phyloP scores from a whole-genome alignment of 2,113 vertebrate species.

The Megaceryle torquata region DNA sequence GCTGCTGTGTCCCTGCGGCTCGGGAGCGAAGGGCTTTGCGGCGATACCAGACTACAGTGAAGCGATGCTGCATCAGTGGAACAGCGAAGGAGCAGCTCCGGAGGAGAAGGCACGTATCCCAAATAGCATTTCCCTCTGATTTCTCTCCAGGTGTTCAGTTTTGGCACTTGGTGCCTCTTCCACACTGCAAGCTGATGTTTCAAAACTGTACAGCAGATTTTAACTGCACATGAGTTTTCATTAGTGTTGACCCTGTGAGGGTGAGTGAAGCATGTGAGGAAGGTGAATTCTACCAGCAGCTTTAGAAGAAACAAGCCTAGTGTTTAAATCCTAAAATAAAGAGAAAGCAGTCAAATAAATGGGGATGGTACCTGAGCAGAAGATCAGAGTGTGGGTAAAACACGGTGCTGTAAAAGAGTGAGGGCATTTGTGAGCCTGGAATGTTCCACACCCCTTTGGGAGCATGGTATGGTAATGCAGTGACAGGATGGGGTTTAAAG shows the following conservation, averaged over 20 bases:
- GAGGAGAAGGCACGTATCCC: conserved; percentile 72
- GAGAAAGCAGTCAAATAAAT: not conserved
- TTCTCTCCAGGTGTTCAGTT: not conserved
- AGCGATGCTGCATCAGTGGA: conserved; percentile 72
- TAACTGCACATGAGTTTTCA: not conserved
- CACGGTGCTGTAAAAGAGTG: not conserved
- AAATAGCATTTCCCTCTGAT: not conserved
- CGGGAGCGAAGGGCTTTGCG: conserved; percentile 60
- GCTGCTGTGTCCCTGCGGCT: conserved; percentile 71
- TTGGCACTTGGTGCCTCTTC: not conserved
- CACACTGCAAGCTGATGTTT: not conserved
- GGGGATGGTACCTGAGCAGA: not conserved
- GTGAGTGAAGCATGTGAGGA: not conserved
- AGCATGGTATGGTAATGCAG: not conserved
- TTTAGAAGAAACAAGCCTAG: not conserved
- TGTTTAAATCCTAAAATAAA: not conserved
- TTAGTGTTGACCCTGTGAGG: not conserved
- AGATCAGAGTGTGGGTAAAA: not conserved
- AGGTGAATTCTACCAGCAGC: not conserved
- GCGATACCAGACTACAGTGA: conserved; percentile 66
- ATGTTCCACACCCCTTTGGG: not conserved
- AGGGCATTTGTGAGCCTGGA: not conserved
- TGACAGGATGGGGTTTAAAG: not conserved
- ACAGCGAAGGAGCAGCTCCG: conserved; percentile 76
- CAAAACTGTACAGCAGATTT: not conserved